Base-by-base conservation (phyloP, 2,797 vertebrate species). In the Phrynocephalus forsythii region DNA sequence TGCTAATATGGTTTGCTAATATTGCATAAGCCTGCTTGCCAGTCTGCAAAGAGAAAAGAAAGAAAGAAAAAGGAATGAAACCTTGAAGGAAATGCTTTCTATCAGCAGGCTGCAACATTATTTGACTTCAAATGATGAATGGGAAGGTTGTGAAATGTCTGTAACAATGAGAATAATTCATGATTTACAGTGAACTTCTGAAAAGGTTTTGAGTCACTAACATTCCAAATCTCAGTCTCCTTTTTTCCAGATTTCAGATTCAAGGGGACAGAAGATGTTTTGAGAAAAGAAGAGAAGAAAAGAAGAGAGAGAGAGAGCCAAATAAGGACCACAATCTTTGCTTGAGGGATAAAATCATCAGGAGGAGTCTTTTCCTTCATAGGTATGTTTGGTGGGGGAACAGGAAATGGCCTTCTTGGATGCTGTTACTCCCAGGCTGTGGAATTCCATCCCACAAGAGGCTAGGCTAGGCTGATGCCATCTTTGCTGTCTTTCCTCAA, bases 121-220 rank as follows among this genome's bases (percentile, higher is more conserved):
- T 92, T 94, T 92, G 67, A 77, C 66, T 91, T 91, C 84, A 94
- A 93, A 93, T 90, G 91, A 94, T 18, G 1, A 91, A 88, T 20
- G 1, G 88, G 50, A 79, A 73, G 67, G 86, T 93, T 95, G 87
- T 92, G 76, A 92, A 95, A 94, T 91, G 90, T 89, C 86, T 90
- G 68, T 30, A 76, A 77, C 86, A 94, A 92, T 93, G 91, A 93
- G 82, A 94, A 91, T 78, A 93, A 95, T 94, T 91, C 90, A 94
- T 94, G 91, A 79, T 87, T 56, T 52, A 88, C 69, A 33, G 13
- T 60, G 50, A 92, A 82, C n/a, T 33, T 90, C 78, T 78, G 82
- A 88, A 93, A 93, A 89, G 8, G 6, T 20, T 33, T 92, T 88
- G 82, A 83, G 44, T 7, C 56, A 3, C 63, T 77, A 88, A 88